These are phyloP conservation scores for Sebastes trivittatus DNA, from an alignment of 2,797 vertebrate genomes.

Conservation along the genomic window DNA sequence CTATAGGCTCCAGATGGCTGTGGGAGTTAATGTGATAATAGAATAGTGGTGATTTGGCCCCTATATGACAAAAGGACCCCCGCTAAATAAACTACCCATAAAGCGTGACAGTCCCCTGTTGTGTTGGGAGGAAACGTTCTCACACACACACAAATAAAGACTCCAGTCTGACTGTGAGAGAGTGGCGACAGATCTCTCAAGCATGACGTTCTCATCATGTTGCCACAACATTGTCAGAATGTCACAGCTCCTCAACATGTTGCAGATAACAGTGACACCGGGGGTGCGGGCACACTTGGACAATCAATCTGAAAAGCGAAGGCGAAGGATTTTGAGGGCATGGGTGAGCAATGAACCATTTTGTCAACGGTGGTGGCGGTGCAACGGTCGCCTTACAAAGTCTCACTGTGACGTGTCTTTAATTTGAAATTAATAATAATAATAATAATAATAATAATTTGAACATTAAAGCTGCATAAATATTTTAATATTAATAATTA, in stretches of 20 bases:
- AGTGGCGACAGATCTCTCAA: slow-evolving; percentile 43
- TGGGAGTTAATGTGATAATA: background rate
- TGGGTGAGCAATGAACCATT: slow-evolving; percentile 14
- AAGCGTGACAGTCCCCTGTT: slow-evolving; percentile 30
- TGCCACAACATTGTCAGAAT: slow-evolving; percentile 76
- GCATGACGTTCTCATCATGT: slow-evolving; percentile 69
- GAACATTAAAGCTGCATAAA: background rate
- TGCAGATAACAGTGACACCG: slow-evolving; percentile 26
- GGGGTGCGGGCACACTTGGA: slow-evolving; percentile 21
- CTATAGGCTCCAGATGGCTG: background rate
- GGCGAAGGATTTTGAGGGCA: background rate
- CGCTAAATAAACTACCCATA: slow-evolving; percentile 47
- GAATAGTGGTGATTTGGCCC: background rate
- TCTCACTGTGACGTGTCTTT: background rate
- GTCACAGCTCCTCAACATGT: slow-evolving; percentile 57
- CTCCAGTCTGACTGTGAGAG: slow-evolving; percentile 30
- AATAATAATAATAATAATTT: background rate
- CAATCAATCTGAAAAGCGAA: slow-evolving; percentile 34
- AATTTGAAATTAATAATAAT: background rate
- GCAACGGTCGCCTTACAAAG: background rate
- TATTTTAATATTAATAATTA: background rate
- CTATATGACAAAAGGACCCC: background rate
- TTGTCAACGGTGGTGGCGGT: background rate
- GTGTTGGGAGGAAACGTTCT: slow-evolving; percentile 26
- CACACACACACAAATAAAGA: slow-evolving; percentile 6